Conservation (phyloP, 2,888 invertebrate species). For the Ichneumon xanthorius region DNA sequence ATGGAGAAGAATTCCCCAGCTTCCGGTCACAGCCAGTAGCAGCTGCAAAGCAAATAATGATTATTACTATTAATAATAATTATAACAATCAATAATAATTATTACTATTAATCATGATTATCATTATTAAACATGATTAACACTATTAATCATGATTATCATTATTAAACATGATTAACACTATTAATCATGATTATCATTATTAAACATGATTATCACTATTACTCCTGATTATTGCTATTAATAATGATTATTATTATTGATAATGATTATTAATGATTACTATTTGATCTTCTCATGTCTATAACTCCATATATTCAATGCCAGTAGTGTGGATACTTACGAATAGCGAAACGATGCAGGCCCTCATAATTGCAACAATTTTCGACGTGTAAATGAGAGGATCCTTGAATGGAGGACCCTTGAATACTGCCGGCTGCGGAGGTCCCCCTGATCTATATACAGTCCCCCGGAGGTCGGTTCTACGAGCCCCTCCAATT, state of each 20-base stretch:
- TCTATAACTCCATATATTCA: neutral
- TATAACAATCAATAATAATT: too few relatives aligned
- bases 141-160: neutral
- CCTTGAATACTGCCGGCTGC: conserved; percentile 30
- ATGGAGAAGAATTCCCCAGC: conserved; percentile 55
- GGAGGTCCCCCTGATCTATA: conserved; percentile 49
- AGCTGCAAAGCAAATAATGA: conserved; percentile 58
- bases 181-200: neutral
- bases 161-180: neutral
- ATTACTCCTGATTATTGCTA: neutral
- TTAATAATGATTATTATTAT: too few relatives aligned
- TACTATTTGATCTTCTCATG: neutral
- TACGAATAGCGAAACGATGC: conserved; percentile 30
- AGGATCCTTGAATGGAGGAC: neutral
- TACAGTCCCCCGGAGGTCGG: conserved; percentile 28
- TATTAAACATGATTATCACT: neutral
- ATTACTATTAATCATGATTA: too few relatives aligned
- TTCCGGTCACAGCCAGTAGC: conserved; percentile 47
- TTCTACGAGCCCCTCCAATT: conserved; percentile 48
- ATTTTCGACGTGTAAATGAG: conserved; percentile 16
- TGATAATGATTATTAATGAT: too few relatives aligned
- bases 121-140: neutral
- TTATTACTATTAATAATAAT: neutral
- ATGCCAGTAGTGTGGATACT: neutral
- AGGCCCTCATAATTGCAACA: conserved; percentile 32